Percentiles rank a stretch among this genome's conserved stretches.
Evolutionary conservation across 2,113 vertebrate genomes (phyloP).

Genomic region (Eonycteris spelaea): DNA sequence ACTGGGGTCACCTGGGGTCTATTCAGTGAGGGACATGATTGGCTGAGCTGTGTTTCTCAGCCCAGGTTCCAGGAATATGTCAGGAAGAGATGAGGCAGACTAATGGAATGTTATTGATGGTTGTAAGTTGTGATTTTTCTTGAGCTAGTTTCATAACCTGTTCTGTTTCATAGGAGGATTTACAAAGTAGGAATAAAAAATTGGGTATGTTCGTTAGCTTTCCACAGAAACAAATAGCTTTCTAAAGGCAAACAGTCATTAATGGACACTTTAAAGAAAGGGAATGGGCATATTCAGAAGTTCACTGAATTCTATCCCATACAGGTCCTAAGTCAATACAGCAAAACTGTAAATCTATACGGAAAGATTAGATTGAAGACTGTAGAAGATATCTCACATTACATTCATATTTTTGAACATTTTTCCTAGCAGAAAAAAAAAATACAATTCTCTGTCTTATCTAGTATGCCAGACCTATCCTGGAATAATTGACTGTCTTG

Average conservation of each 20-base stretch:
- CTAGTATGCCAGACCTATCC: not conserved
- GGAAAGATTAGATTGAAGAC: slow-evolving; percentile 13
- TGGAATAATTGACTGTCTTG: slow-evolving; percentile 29
- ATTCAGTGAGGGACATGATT: not conserved
- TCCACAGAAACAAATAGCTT: not conserved
- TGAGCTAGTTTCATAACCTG: not conserved
- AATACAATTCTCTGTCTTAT: slow-evolving; percentile 29
- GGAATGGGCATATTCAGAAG: not conserved
- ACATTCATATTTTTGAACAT: slow-evolving; percentile 45
- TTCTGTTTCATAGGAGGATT: slow-evolving; percentile 23
- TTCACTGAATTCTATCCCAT: not conserved
- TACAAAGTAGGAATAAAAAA: not conserved
- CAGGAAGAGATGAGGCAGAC: not conserved
- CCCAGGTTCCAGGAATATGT: not conserved
- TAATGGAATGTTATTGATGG: not conserved
- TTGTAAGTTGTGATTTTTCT: not conserved
- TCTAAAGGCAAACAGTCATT: not conserved
- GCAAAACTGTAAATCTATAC: not conserved
- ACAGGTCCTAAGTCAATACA: not conserved
- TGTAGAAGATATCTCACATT: not conserved
- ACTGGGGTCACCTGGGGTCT: not conserved
- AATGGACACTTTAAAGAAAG: not conserved
- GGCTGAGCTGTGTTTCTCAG: not conserved
- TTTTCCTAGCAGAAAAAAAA: slow-evolving; percentile 36
- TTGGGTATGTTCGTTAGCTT: not conserved